Base-by-base conservation (phyloP, 2,113 vertebrate species). In the Pseudolaguvia tuberculata region DNA sequence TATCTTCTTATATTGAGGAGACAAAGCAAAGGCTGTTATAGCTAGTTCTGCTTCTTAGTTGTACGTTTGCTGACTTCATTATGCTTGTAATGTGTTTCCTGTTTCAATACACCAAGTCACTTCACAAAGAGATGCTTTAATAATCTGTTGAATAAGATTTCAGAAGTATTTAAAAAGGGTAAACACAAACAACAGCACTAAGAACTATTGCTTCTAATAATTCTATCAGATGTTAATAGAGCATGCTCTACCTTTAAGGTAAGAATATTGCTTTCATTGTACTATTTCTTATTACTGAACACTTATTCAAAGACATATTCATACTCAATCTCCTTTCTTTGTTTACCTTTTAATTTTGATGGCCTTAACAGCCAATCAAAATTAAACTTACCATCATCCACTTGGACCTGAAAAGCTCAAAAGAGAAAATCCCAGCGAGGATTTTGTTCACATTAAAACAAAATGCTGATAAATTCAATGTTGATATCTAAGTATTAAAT, bases 331-430 rank as follows among this genome's bases (percentile, higher is more conserved):
- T 42, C 39, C 14, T 51, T 5, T 39, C 47, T 21, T 50, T 56
- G 18, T 27, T 47, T 62, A 73, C 78, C 70, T 66, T 82, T 68
- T 55, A 78, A 85, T 87, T 89, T 89, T 89, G 85, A 90, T 86
- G 86, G 86, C 73, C 72, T 72, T 58, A 53, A 79, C 77, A 82
- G 77, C 73, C 86, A 90, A 88, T 90, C 89, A 89, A 89, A 91
- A 90, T 87, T 10, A 75, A 72, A 92, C 91, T 91, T 91, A 92
- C 91, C 90, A 85, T 89, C 58, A 59, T 81, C 84, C 83, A 88
- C 87, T 85, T 73, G 83, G 78, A 85, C 84, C 89, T 89, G 87
- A 68, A 87, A 81, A 84, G 68, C 73, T 78, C 73, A 76, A 78
- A 55, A 81, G 76, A 83, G 76, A 83, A 66, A 85, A 62, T 52